Base-by-base conservation (phyloP, 1,140 invertebrate species). In the Lethrus apterus region DNA sequence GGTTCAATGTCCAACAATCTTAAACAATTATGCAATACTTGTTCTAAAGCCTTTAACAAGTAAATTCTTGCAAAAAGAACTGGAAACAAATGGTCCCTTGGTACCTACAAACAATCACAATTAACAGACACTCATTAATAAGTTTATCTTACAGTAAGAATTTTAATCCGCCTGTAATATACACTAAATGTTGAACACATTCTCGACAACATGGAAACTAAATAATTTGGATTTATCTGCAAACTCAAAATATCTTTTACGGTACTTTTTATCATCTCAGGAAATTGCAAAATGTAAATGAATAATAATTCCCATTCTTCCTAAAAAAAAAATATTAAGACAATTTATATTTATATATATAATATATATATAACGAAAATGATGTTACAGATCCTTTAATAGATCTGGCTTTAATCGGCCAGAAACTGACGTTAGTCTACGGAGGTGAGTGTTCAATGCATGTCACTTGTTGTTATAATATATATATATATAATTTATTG, bases 251-350 rank as follows among this genome's bases (percentile, higher is more conserved):
- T 29, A 24, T 71, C 67, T 31, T 58, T 62, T 11, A 82, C 51
- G 40, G 71, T 67, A 24, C 62, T 70, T n/a, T 69, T 67, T 20
- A 86, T 51, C 1, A 80, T 45, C 23, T 71, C 57, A n/a, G 79
- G 77, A 60, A 78, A 78, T 29, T 68, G 67, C 15, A 83, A 56
- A 31, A 86, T 70, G 48, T 75, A 83, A 43, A 75, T 78, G 57
- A 74, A 83, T 30, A 84, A 60, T 3, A 86, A 54, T 46, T 72
- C 69, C 84, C 83, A 87, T 69, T 86, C 83, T 50, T 82, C 80
- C 81, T 59, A 31, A 31, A 59, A 56, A 29, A 14, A 34, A 13
- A 15, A 21, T 38, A 21, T 38, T 5, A 10, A 23, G 13, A 2
- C 3, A 38, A 38, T 26, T 14, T 24, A 45, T 23, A 1, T 1